phyloP scores from a whole-genome alignment of 2,888 invertebrate genomes.

The Yponomeuta plumbellus region DNA sequence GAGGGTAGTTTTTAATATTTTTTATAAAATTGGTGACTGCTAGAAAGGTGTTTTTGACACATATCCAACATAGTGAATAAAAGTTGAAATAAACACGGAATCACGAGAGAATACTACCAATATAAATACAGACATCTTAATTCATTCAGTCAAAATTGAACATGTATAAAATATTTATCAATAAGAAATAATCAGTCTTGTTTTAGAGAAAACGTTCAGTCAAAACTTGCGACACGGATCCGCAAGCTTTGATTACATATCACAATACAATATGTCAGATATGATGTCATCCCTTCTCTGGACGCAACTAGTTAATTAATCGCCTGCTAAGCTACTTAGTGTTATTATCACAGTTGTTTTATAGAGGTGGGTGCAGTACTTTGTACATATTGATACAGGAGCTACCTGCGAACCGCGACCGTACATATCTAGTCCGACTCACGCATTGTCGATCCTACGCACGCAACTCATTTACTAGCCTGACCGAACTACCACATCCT shows the following conservation, averaged over 20 bases:
- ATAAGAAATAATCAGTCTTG: conserved; percentile 79
- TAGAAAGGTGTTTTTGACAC: conserved; percentile 73
- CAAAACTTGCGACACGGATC: conserved; percentile 52
- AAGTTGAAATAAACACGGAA: conserved; percentile 57
- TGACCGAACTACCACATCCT: conserved; percentile 38
- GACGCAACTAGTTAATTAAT: conserved; percentile 76
- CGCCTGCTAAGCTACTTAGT: conserved; percentile 78
- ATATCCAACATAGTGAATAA: conserved; percentile 73
- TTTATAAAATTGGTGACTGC: conserved; percentile 66
- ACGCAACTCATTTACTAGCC: conserved; percentile 46
- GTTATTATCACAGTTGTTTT: conserved; percentile 78
- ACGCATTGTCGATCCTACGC: conserved; percentile 51
- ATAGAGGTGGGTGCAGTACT: conserved; percentile 78
- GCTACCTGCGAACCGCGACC: conserved; percentile 63
- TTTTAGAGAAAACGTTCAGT: conserved; percentile 73
- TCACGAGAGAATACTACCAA: conserved; percentile 64
- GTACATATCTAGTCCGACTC: conserved; percentile 44
- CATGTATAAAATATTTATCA: conserved; percentile 74
- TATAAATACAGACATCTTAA: conserved; percentile 72
- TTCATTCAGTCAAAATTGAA: conserved; percentile 74
- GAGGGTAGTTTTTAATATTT: conserved; percentile 51
- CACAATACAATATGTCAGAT: conserved; percentile 77
- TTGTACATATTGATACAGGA: conserved; percentile 73
- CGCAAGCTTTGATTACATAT: conserved; percentile 62
- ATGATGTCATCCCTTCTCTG: conserved; percentile 78